phyloP scores from a whole-genome alignment of 2,113 vertebrate species.

The Elephantulus edwardii region DNA sequence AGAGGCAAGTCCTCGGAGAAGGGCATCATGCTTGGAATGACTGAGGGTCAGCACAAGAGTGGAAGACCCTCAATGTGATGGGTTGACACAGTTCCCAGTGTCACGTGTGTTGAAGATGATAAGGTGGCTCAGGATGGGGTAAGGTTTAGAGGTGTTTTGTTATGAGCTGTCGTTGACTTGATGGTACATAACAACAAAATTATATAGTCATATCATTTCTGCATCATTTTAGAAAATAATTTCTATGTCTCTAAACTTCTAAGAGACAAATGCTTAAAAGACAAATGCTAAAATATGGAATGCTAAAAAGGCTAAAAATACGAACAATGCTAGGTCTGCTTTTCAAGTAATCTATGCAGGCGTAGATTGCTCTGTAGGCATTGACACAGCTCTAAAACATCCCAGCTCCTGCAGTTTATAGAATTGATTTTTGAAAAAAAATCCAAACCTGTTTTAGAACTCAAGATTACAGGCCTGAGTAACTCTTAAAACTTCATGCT shows the following conservation, averaged over 20 bases:
- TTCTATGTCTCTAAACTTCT: neutral
- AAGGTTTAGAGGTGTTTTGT: no score
- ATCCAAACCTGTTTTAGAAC: neutral
- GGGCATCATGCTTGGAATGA: no score
- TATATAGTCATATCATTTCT: neutral
- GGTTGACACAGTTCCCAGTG: no score
- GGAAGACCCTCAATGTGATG: no score
- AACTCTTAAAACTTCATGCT: conserved; percentile 14
- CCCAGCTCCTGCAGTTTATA: neutral
- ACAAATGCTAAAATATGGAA: no score
- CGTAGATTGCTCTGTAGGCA: neutral
- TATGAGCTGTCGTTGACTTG: no score
- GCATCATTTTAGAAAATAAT: neutral
- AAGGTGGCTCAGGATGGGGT: no score
- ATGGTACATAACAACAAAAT: no score
- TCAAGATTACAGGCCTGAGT: neutral
- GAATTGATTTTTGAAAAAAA: conserved; percentile 44
- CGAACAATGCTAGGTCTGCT: neutral
- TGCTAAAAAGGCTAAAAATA: no score
- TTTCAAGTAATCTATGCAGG: neutral
- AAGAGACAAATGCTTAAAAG: conserved; percentile 13
- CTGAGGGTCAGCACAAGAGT: no score
- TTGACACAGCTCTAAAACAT: neutral
- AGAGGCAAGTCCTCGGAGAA: no score
- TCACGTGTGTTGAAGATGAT: no score